A percentile compares a stretch with the other conserved stretches of the same genome.
Evolutionary conservation across 2,797 vertebrate genomes (phyloP).

Genomic region (Sebastes matsubarae): DNA sequence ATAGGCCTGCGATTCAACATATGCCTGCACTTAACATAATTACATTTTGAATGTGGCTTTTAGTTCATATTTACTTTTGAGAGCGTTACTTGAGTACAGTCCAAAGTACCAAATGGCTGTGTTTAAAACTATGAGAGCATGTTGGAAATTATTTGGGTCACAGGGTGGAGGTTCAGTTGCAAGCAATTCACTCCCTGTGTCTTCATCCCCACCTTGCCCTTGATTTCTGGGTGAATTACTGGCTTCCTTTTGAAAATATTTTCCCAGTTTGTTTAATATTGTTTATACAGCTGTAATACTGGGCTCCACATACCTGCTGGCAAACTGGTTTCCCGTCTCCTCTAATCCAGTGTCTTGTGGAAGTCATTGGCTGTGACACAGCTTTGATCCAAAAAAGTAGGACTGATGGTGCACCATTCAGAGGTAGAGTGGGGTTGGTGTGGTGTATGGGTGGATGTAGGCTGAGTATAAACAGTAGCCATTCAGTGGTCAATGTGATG

Average conservation of each 20-base stretch:
- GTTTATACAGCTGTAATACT: constrained; percentile 83
- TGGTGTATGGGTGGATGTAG: neutral
- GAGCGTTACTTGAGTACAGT: constrained; percentile 59
- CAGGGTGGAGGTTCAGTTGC: constrained; percentile 45
- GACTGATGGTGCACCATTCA: constrained; percentile 34
- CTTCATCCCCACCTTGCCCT: constrained; percentile 73
- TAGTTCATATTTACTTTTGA: constrained; percentile 80
- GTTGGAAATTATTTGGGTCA: constrained; percentile 67
- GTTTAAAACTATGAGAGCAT: constrained; percentile 54
- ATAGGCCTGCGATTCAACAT: constrained; percentile 74
- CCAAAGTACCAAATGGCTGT: constrained; percentile 70
- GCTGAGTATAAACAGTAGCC: neutral
- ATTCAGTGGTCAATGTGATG: neutral
- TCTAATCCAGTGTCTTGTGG: constrained; percentile 64
- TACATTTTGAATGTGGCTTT: constrained; percentile 76
- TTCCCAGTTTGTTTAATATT: constrained; percentile 78
- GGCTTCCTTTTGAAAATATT: constrained; percentile 83
- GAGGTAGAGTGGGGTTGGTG: neutral
- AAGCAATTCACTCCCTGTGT: constrained; percentile 64
- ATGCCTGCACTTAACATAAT: constrained; percentile 85
- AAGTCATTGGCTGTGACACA: constrained; percentile 71
- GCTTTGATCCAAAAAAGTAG: constrained; percentile 70
- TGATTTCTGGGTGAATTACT: constrained; percentile 78
- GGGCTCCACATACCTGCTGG: constrained; percentile 68
- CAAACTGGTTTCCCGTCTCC: constrained; percentile 65